Base-by-base conservation (phyloP, 2,113 vertebrate genomes). In the Romanogobio albipinnatus region DNA sequence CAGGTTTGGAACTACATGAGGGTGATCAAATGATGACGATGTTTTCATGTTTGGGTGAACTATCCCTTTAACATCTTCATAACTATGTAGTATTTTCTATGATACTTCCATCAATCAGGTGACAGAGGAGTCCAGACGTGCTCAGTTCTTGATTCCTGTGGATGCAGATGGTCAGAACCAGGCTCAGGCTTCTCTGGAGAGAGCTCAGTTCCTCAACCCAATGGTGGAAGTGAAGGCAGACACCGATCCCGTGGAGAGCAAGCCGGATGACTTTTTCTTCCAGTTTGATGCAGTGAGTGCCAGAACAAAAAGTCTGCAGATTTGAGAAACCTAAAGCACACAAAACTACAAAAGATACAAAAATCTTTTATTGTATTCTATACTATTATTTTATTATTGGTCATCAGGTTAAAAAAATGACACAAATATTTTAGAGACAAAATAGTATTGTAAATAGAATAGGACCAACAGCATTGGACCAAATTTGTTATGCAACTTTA, bases 191-290 rank as follows among this genome's bases (percentile, higher is more conserved):
- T 98, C 97, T 0, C 83, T 98, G 92, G 97, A 97, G 81, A 93
- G 97, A 10, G 97, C 96, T 0, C 97, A 98, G 93, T 97, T 95
- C 87, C 97, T 99, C 73, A 99, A 99, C 83, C 98, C 98, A 0
- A 99, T 98, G 97, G 98, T 99, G 70, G 94, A 98, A 0, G 98
- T 99, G 22, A 96, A 95, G 8, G 97, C 95, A 0, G 96, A 98
- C 86, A 86, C 92, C 0, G 95, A 94, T 59, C 90, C 85, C 2
- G 78, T 96, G 0, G 96, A 96, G 6, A 92, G 92, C 90, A 98
- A 99, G 56, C 64, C 95, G 0, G 96, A 97, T 1, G 95, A 96
- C 0, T 99, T 98, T 93, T 98, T 99, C 86, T 94, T 95, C 43
- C 93, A 96, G 13, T 99, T 97, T 15, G 96, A 98, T 74, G 96